These are phyloP conservation scores for Trichonephila clavata DNA, from an alignment of 1,140 invertebrate species.

Conservation along the genomic window DNA sequence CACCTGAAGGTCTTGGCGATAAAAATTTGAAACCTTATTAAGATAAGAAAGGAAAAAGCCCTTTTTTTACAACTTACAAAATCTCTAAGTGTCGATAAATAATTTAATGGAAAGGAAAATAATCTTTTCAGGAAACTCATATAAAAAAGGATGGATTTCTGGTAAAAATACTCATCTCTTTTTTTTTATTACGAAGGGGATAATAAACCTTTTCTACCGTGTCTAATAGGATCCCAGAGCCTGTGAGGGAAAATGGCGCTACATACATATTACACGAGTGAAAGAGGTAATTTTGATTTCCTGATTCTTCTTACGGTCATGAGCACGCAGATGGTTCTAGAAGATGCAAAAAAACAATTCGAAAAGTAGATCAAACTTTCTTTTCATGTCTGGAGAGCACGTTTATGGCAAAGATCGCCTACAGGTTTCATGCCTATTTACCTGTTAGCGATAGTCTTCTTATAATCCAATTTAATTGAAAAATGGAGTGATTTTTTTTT, in stretches of 20 bases:
- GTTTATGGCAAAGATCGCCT: not conserved
- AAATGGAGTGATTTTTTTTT: not conserved
- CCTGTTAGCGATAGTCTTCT: not conserved
- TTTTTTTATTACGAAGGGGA: not conserved
- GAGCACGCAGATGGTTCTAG: not conserved
- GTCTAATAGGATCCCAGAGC: not conserved
- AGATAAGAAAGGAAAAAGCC: too few species aligned
- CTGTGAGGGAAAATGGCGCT: not conserved
- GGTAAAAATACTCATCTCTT: not conserved
- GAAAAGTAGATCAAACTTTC: not conserved
- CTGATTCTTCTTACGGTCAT: not conserved
- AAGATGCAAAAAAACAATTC: not conserved
- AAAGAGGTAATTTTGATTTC: not conserved
- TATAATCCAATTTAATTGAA: not conserved
- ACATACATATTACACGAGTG: not conserved
- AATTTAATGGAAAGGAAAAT: not conserved
- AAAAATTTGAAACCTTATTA: too few species aligned
- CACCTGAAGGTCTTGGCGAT: too few species aligned
- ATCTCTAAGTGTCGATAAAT: not conserved
- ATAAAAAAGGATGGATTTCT: not conserved
- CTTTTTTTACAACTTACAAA: not conserved
- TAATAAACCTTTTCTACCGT: not conserved
- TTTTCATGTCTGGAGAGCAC: not conserved
- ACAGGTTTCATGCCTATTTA: not conserved
- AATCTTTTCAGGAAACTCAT: not conserved